phyloP scores from a whole-genome alignment of 1,140 invertebrate species.

The Ceratoteleas bidentatus region DNA sequence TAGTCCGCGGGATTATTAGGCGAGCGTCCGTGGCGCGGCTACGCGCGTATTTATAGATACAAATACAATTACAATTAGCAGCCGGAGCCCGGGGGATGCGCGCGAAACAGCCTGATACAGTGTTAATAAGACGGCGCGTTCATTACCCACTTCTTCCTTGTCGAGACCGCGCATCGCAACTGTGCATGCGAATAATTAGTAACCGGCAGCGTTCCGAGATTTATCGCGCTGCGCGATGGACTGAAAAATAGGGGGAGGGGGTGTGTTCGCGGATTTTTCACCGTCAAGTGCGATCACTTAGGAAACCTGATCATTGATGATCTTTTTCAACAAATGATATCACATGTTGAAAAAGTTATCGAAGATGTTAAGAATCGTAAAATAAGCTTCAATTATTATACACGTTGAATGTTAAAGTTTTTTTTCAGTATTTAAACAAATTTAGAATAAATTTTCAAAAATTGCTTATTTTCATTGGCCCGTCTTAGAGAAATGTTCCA shows the following conservation, averaged over 20 bases:
- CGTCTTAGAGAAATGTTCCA: no score
- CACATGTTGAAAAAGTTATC: no score
- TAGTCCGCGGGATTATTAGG: conserved; percentile 46
- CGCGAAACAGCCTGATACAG: conserved; percentile 21
- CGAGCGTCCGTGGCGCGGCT: conserved; percentile 17
- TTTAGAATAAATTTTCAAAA: no score
- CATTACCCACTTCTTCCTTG: conserved; percentile 56
- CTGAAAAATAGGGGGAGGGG: not conserved
- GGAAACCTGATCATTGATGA: no score
- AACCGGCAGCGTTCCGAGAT: conserved; percentile 33
- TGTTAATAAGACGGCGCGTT: conserved; percentile 56
- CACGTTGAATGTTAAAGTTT: no score
- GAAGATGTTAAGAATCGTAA: no score
- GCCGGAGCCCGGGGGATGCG: conserved; percentile 14
- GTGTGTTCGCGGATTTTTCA: conserved; percentile 5
- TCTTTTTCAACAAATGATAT: no score
- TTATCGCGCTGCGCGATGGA: conserved; percentile 14
- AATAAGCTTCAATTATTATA: no score
- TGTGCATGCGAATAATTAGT: conserved; percentile 59
- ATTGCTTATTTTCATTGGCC: no score
- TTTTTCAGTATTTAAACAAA: no score
- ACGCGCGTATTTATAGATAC: conserved; percentile 50
- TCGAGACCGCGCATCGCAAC: conserved; percentile 39
- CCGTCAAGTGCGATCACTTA: conserved; percentile 12
- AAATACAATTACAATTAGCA: conserved; percentile 56